phyloP scores from a whole-genome alignment of 2,113 vertebrate species.

The Corythornis vintsioides region DNA sequence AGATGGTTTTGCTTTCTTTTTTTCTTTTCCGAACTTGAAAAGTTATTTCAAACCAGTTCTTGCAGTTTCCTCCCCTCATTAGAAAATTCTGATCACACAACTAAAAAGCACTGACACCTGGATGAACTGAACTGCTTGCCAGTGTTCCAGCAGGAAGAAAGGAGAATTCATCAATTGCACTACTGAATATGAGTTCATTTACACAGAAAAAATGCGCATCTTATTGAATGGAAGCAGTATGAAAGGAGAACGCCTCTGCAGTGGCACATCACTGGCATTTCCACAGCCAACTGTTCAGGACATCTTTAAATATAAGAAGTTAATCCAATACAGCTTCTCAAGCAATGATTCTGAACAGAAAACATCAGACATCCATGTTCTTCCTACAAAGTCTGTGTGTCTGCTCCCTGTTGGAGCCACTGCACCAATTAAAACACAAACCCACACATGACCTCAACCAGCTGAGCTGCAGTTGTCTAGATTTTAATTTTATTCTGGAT shows the following conservation, averaged over 20 bases:
- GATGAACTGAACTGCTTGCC: slow-evolving; percentile 56
- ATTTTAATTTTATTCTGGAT: neutral
- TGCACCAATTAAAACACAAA: neutral
- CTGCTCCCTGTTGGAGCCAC: neutral
- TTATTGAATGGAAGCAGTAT: slow-evolving; percentile 56
- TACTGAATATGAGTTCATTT: slow-evolving; percentile 64
- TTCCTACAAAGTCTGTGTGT: neutral
- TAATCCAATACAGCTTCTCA: slow-evolving; percentile 14
- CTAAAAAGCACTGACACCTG: slow-evolving; percentile 50
- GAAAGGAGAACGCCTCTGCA: slow-evolving; percentile 51
- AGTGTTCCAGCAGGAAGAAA: slow-evolving; percentile 38
- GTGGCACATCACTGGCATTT: slow-evolving; percentile 6
- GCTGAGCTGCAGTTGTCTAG: neutral
- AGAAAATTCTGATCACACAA: slow-evolving; percentile 57
- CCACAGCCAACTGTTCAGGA: neutral
- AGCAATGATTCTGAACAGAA: neutral
- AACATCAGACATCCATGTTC: neutral
- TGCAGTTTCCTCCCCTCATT: slow-evolving; percentile 48
- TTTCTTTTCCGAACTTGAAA: slow-evolving; percentile 39
- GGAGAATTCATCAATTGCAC: slow-evolving; percentile 59
- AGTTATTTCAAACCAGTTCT: slow-evolving; percentile 58
- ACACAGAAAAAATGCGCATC: slow-evolving; percentile 54
- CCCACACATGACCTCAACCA: neutral
- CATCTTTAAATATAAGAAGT: neutral
- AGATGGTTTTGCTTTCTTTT: slow-evolving; percentile 36